These are phyloP conservation scores for Circaetus gallicus DNA, from an alignment of 2,113 vertebrate species.

Conservation along the genomic window DNA sequence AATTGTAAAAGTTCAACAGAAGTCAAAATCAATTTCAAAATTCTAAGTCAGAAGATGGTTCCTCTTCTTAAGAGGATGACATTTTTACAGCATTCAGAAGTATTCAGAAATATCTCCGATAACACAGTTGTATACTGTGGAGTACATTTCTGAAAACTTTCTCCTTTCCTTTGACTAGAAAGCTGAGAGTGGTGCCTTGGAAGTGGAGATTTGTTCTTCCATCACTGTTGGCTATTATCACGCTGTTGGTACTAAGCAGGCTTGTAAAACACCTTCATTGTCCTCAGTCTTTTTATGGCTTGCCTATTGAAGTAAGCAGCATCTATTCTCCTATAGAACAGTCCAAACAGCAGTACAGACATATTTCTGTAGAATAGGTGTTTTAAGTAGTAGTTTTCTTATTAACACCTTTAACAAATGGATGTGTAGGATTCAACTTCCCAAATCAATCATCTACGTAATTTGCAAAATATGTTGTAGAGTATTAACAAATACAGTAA, in stretches of 20 bases:
- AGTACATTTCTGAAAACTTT: background rate
- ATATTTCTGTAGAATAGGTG: background rate
- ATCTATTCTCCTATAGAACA: background rate
- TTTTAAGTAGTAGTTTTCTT: background rate
- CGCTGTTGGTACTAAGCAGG: conserved; percentile 2
- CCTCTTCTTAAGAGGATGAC: background rate
- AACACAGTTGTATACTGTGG: background rate
- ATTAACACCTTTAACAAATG: background rate
- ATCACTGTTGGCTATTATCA: background rate
- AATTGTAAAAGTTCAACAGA: background rate
- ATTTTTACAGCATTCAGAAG: background rate
- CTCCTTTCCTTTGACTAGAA: conserved; percentile 24
- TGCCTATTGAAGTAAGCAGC: conserved; percentile 35
- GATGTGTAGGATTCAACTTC: background rate
- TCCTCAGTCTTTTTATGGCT: conserved; percentile 38
- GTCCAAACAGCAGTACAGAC: background rate
- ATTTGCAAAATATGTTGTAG: background rate
- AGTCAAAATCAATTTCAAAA: background rate
- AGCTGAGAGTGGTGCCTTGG: background rate
- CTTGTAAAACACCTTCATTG: conserved; percentile 40
- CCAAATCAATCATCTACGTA: background rate
- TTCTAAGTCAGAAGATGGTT: background rate
- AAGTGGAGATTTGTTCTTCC: background rate
- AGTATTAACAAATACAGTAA: background rate
- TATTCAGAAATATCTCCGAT: conserved; percentile 11